Percentiles rank a stretch among this genome's conserved stretches.
phyloP scores from a whole-genome alignment of 2,888 invertebrate species.

The Eupelmus urozonus region DNA sequence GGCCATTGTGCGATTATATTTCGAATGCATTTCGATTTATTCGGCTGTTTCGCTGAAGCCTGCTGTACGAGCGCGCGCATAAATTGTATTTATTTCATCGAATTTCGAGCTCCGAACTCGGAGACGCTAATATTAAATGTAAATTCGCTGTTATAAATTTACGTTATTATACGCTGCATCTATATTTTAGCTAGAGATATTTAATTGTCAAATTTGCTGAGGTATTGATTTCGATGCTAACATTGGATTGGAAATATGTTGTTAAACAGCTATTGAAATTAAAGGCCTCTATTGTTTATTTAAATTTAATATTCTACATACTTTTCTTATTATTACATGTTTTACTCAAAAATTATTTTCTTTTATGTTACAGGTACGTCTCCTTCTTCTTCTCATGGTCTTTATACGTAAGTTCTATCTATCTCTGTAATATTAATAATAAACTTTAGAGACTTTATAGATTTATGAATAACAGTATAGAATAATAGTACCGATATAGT shows the following conservation, averaged over 20 bases:
- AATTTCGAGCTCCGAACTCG: not conserved
- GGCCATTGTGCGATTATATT: slow-evolving; percentile 28
- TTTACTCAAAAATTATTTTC: not conserved
- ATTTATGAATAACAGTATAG: too few relatives aligned
- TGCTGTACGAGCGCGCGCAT: not conserved
- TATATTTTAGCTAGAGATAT: slow-evolving; percentile 7
- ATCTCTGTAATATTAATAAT: too few relatives aligned
- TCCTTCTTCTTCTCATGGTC: too few relatives aligned
- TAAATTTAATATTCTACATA: too few relatives aligned
- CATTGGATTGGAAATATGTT: not conserved
- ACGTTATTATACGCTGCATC: not conserved
- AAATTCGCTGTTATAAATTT: slow-evolving; percentile 36
- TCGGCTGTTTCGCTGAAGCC: not conserved
- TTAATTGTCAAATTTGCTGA: slow-evolving; percentile 11
- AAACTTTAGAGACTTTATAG: too few relatives aligned
- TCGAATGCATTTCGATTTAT: slow-evolving; percentile 40
- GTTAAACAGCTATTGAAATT: too few relatives aligned
- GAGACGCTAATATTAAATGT: slow-evolving; percentile 41
- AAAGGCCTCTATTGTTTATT: too few relatives aligned
- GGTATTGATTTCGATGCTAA: too few relatives aligned
- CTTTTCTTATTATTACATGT: too few relatives aligned
- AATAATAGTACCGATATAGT: too few relatives aligned
- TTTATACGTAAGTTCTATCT: slow-evolving; percentile 1
- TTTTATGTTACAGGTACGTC: slow-evolving; percentile 44
- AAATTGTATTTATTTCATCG: slow-evolving; percentile 38